Evolutionary conservation across 2,888 invertebrate genomes (phyloP).

Genomic region (Acronicta alni): DNA sequence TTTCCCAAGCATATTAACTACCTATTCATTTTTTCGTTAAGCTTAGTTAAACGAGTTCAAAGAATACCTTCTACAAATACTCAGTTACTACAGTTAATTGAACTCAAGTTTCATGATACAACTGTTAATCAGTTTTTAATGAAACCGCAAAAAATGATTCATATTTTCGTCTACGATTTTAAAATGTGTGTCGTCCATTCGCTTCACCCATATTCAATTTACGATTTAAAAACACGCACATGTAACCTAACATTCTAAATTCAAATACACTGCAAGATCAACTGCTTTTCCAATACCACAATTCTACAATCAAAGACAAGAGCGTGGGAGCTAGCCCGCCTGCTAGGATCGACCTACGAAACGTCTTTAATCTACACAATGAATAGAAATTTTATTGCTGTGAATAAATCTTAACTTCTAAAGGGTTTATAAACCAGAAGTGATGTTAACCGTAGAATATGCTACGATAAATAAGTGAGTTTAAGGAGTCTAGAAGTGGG

Average conservation of each 20-base stretch:
- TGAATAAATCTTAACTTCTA: conserved; percentile 39
- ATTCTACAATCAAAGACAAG: conserved; percentile 16
- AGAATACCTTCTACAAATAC: no score
- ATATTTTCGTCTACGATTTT: conserved; percentile 12
- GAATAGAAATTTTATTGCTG: conserved; percentile 41
- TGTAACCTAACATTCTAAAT: conserved; percentile 12
- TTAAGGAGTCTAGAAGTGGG: conserved; percentile 25
- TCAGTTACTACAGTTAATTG: neutral
- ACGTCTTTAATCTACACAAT: conserved; percentile 30
- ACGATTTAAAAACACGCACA: conserved; percentile 8
- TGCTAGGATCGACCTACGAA: conserved; percentile 25
- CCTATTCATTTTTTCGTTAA: no score
- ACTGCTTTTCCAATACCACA: conserved; percentile 14
- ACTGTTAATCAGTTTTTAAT: neutral
- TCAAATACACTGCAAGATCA: conserved; percentile 19
- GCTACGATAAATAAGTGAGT: conserved; percentile 29
- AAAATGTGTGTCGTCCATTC: conserved; percentile 8
- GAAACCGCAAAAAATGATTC: conserved; percentile 13
- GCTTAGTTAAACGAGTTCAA: no score
- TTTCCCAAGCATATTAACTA: no score
- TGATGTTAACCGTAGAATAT: conserved; percentile 33
- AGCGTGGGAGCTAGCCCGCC: conserved; percentile 48
- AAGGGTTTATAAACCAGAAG: conserved; percentile 28
- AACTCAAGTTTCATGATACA: neutral
- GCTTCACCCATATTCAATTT: conserved; percentile 3